Evolutionary conservation across 2,113 vertebrate species (phyloP).

Genomic region (Ciconia stormi): DNA sequence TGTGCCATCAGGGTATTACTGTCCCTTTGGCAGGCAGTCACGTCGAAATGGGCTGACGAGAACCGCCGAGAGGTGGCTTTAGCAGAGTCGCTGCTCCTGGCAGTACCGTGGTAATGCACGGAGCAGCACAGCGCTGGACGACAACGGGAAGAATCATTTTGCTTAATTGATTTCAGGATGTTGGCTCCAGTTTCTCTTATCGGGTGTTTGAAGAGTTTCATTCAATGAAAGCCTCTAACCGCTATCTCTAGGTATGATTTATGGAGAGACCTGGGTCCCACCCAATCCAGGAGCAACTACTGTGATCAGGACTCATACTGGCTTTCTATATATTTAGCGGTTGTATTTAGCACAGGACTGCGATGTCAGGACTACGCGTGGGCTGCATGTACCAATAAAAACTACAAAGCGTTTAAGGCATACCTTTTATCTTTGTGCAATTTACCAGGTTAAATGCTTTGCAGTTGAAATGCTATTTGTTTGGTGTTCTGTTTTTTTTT

Average conservation of each 20-base stretch:
- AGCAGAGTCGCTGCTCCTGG: not conserved
- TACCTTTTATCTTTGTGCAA: not conserved
- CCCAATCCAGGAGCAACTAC: not conserved
- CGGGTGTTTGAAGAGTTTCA: not conserved
- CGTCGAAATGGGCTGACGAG: not conserved
- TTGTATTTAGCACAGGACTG: not conserved
- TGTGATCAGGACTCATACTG: not conserved
- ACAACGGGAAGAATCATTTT: not conserved
- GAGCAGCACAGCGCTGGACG: not conserved
- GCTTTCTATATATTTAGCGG: not conserved
- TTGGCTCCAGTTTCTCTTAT: not conserved
- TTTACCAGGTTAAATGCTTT: not conserved
- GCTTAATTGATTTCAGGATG: not conserved
- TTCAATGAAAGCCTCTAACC: not conserved
- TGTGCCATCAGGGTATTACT: not conserved
- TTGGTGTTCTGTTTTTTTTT: not conserved
- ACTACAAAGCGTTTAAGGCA: not conserved
- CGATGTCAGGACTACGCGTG: not conserved
- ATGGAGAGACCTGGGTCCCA: not conserved
- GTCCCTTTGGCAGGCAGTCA: not conserved
- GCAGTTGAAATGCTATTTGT: not conserved
- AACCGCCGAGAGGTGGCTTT: not conserved
- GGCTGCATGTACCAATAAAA: not conserved
- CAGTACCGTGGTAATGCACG: fast-evolving
- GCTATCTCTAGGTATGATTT: not conserved